Evolutionary conservation across 2,113 vertebrate genomes (phyloP).

Genomic region (Lasiurus cinereus): DNA sequence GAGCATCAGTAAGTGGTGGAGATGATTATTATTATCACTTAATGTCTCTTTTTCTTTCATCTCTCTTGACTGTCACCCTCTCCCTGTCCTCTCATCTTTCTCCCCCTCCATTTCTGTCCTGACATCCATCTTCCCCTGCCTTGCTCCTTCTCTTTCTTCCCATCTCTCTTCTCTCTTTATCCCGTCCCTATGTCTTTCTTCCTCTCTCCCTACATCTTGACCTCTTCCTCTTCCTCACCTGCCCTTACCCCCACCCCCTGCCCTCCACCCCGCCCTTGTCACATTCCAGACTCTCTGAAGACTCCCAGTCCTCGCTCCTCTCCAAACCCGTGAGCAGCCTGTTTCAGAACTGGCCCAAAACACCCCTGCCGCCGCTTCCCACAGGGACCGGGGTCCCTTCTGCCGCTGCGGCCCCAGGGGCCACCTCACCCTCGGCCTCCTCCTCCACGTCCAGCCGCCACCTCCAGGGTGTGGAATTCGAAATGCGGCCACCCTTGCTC

Average conservation of each 20-base stretch:
- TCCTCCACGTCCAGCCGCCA: slow-evolving; percentile 81
- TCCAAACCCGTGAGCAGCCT: slow-evolving; percentile 88
- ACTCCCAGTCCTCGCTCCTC: slow-evolving; percentile 91
- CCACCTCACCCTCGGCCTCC: slow-evolving; percentile 78
- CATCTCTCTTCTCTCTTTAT: background rate
- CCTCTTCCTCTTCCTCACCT: slow-evolving; percentile 41
- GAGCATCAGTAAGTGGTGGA: slow-evolving; percentile 77
- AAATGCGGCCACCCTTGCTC: slow-evolving; percentile 85
- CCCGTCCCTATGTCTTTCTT: background rate
- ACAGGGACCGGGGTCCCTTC: slow-evolving; percentile 87
- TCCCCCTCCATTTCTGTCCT: slow-evolving; percentile 66
- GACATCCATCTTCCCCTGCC: background rate
- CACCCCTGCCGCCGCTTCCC: slow-evolving; percentile 87
- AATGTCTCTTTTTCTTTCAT: slow-evolving; percentile 86
- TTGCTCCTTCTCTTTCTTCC: background rate
- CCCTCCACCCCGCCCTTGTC: slow-evolving; percentile 69
- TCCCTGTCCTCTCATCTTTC: slow-evolving; percentile 69
- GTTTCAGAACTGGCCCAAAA: slow-evolving; percentile 88
- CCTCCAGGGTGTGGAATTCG: slow-evolving; percentile 87
- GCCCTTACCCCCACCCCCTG: slow-evolving; percentile 69
- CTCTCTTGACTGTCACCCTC: slow-evolving; percentile 86
- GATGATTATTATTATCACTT: slow-evolving; percentile 77
- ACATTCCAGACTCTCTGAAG: slow-evolving; percentile 91
- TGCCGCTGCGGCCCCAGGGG: slow-evolving; percentile 81
- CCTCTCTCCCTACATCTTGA: background rate